phyloP scores from a whole-genome alignment of 2,113 vertebrate species.

The Heptranchias perlo region DNA sequence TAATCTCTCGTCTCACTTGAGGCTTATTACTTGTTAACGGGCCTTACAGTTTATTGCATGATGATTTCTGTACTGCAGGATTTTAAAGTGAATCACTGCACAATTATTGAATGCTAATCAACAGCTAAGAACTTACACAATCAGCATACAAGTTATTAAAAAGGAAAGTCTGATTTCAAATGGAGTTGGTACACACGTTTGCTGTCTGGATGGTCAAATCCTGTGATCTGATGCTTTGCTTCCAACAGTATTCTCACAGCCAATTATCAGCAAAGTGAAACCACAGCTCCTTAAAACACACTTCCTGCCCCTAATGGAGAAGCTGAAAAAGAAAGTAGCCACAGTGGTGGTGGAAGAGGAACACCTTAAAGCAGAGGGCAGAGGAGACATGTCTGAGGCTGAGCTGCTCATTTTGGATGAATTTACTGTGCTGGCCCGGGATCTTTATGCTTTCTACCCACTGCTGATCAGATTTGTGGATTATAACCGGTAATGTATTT shows the following conservation, averaged over 20 bases:
- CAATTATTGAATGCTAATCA: not conserved
- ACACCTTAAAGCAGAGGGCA: slow-evolving; percentile 81
- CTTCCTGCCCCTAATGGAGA: slow-evolving; percentile 93
- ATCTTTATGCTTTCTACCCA: slow-evolving; percentile 94
- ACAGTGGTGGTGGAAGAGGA: slow-evolving; percentile 86
- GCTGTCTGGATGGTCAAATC: not conserved
- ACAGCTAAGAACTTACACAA: not conserved
- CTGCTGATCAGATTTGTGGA: slow-evolving; percentile 93
- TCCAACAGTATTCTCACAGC: slow-evolving; percentile 85
- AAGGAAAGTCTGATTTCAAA: not conserved
- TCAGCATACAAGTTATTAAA: not conserved
- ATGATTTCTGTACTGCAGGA: not conserved
- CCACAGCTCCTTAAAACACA: slow-evolving; percentile 85
- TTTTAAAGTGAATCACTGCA: not conserved
- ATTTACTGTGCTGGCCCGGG: slow-evolving; percentile 83
- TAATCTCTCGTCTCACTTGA: not conserved
- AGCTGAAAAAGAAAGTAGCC: slow-evolving; percentile 89
- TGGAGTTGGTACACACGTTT: not conserved
- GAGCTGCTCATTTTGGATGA: slow-evolving; percentile 94
- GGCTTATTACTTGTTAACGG: not conserved
- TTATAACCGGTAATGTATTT: slow-evolving; percentile 78
- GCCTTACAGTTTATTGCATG: not conserved
- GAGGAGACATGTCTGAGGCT: slow-evolving; percentile 91
- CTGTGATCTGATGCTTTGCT: not conserved
- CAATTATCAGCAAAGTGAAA: slow-evolving; percentile 91